Evolutionary conservation across 2,113 vertebrate species (phyloP).

Genomic region (Monarcha castaneiventris): DNA sequence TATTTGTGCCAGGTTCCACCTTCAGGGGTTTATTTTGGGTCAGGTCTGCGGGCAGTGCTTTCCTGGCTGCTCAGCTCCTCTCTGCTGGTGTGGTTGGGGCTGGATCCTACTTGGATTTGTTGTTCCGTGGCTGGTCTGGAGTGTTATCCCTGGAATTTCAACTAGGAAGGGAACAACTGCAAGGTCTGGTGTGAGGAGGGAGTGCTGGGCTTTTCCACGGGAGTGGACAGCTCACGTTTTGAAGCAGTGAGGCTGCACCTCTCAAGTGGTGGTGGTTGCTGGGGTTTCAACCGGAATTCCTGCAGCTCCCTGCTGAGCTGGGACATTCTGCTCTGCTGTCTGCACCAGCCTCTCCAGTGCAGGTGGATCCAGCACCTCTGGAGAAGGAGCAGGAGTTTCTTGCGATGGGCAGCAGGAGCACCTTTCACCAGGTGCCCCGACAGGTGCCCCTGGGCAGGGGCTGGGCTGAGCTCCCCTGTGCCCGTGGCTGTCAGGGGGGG

Average conservation of each 20-base stretch:
- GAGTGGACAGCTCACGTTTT: background rate
- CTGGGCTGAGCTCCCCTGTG: fast-evolving
- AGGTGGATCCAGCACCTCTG: background rate
- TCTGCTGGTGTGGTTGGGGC: background rate
- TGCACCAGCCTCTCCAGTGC: background rate
- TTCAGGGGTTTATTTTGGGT: background rate
- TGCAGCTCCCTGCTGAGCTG: background rate
- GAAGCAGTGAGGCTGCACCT: background rate
- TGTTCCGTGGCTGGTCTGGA: background rate
- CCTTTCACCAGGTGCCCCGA: background rate
- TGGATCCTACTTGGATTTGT: background rate
- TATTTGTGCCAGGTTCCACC: background rate
- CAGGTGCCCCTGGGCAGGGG: background rate
- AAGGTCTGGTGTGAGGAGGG: background rate
- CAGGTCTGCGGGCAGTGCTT: background rate
- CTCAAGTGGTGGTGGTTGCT: background rate
- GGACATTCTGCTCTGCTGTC: background rate
- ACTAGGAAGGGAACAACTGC: background rate
- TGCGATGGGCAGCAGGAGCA: background rate
- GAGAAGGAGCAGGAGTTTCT: background rate
- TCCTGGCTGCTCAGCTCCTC: background rate
- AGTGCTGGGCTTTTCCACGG: background rate
- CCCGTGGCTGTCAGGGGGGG: fast-evolving
- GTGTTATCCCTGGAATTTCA: background rate
- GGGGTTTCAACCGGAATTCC: background rate